A percentile compares a stretch with the other conserved stretches of the same genome.
phyloP scores from a whole-genome alignment of 2,888 invertebrate species.

The Erebia epiphron region DNA sequence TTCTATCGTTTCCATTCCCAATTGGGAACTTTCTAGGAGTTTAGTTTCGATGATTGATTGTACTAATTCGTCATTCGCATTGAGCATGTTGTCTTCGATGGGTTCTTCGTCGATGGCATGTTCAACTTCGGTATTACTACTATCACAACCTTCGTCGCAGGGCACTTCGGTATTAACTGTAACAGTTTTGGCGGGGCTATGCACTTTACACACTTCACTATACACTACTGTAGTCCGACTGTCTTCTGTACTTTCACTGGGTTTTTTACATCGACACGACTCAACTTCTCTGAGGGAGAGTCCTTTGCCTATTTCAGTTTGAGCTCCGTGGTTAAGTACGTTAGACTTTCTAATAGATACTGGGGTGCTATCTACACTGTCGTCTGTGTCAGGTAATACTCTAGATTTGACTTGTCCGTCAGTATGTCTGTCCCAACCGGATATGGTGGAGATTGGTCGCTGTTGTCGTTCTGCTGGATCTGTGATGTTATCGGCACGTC shows the following conservation, averaged over 20 bases:
- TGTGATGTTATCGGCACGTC: slow-evolving; percentile 96
- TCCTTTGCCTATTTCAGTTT: slow-evolving; percentile 76
- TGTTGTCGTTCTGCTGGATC: slow-evolving; percentile 97
- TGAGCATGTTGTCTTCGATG: slow-evolving; percentile 49
- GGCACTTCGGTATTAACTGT: slow-evolving; percentile 54
- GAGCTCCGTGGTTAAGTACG: slow-evolving; percentile 72
- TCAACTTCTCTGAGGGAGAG: slow-evolving; percentile 72
- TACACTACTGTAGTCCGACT: slow-evolving; percentile 76
- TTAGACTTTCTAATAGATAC: slow-evolving; percentile 54
- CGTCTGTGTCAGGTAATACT: slow-evolving; percentile 50
- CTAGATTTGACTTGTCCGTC: slow-evolving; percentile 47
- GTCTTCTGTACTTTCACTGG: slow-evolving; percentile 48
- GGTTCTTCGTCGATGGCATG: slow-evolving; percentile 62
- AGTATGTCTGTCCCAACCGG: slow-evolving; percentile 92
- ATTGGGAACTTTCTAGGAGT: slow-evolving; percentile 67
- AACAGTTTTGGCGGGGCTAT: slow-evolving; percentile 73
- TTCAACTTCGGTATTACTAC: slow-evolving; percentile 57
- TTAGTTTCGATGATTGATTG: slow-evolving; percentile 65
- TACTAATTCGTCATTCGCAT: slow-evolving; percentile 57
- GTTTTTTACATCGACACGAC: slow-evolving; percentile 63
- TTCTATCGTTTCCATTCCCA: slow-evolving; percentile 64
- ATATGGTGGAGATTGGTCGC: slow-evolving; percentile 97
- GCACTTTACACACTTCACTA: slow-evolving; percentile 86
- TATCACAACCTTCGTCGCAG: slow-evolving; percentile 65
- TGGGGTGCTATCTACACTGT: slow-evolving; percentile 52